Conservation (phyloP, 2,113 vertebrate genomes). For the Erinaceus europaeus region DNA sequence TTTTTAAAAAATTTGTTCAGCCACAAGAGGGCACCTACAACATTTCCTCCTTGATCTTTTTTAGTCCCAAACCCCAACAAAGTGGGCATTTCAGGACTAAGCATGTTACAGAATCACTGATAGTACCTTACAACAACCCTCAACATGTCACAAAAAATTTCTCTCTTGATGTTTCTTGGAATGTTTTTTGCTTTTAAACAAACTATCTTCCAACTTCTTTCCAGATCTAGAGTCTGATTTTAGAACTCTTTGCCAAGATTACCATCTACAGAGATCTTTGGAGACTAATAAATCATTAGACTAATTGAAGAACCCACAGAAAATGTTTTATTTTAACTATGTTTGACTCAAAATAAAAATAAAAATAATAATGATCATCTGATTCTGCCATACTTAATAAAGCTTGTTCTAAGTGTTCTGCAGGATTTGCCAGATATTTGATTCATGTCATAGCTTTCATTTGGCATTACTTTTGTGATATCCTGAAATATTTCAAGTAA, state of each 20-base stretch:
- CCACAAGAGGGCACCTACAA: constrained; percentile 82
- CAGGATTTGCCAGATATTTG: constrained; percentile 65
- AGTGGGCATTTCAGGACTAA: not conserved
- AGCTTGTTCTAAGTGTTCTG: constrained; percentile 53
- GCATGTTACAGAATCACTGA: not conserved
- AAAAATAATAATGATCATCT: constrained; percentile 58
- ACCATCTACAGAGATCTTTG: constrained; percentile 60
- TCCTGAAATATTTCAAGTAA: constrained; percentile 68
- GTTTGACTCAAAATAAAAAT: constrained; percentile 71
- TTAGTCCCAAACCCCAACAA: not conserved
- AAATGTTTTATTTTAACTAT: constrained; percentile 70
- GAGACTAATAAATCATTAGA: constrained; percentile 57
- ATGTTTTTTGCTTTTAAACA: constrained; percentile 51
- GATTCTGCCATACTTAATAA: constrained; percentile 58
- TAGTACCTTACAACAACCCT: constrained; percentile 14
- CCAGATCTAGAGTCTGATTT: constrained; percentile 43
- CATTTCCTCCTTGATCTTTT: constrained; percentile 32
- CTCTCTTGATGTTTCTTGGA: constrained; percentile 36
- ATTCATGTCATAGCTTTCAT: constrained; percentile 53
- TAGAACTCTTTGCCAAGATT: constrained; percentile 50
- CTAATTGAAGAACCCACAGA: constrained; percentile 61
- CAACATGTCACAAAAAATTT: not conserved
- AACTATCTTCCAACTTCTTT: constrained; percentile 55
- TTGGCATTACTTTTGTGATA: constrained; percentile 62
- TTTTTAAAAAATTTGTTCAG: too few species aligned